These are phyloP conservation scores for Lamprotornis superbus DNA, from an alignment of 2,113 vertebrate genomes.

Conservation along the genomic window DNA sequence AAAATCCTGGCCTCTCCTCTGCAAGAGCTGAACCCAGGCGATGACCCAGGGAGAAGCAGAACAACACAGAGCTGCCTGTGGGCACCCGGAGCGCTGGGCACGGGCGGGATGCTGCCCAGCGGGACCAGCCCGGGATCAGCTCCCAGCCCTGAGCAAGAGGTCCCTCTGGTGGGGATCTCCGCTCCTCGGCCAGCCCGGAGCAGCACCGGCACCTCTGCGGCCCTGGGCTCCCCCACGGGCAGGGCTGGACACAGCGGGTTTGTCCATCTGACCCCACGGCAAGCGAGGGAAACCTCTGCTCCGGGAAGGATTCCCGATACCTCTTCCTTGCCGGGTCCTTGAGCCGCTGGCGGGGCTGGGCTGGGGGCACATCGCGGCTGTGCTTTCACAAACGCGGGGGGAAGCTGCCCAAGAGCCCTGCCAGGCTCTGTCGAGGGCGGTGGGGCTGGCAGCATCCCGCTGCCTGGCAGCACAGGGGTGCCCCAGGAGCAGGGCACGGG, in stretches of 20 bases:
- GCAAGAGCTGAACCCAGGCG: not conserved
- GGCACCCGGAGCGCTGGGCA: not conserved
- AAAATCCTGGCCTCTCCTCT: not conserved
- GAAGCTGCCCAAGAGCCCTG: not conserved
- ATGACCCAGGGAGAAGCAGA: not conserved
- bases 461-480: not conserved
- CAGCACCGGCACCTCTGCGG: not conserved
- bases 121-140: not conserved
- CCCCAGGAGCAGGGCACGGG: fast-evolving
- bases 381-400: not conserved
- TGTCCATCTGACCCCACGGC: fast-evolving
- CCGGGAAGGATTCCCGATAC: not conserved
- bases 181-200: not conserved
- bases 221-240: fast-evolving
- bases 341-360: not conserved
- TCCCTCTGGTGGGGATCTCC: conserved; percentile 52
- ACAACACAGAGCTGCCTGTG: fast-evolving
- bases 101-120: not conserved
- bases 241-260: fast-evolving
- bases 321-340: fast-evolving
- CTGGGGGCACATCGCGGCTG: fast-evolving
- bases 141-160: conserved; percentile 20
- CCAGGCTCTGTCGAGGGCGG: not conserved
- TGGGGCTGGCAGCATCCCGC: not conserved
- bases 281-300: not conserved